Evolutionary conservation across 2,797 vertebrate species (phyloP), one percentile per base, ranked within the genome.

Genomic region (Malacoraja senta): DNA sequence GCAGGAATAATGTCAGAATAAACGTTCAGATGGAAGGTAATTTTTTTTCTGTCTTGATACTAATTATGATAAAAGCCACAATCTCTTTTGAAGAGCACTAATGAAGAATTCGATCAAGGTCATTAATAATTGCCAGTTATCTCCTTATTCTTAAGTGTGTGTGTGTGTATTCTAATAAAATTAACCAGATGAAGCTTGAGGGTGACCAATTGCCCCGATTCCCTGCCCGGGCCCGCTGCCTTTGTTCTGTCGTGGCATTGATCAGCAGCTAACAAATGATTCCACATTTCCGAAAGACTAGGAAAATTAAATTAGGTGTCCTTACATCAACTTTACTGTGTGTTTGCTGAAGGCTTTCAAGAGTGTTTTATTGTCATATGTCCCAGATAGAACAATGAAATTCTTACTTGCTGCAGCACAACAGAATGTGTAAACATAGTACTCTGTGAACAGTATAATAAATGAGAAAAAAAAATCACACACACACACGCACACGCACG

Each of bases 211-310:
- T 1, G 24, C 65, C 10, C 24, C 19, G 17, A 1, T 1, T 8
- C 81, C 12, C 26, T 15, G 3, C 53, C n/a, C 86, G 0, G n/a
- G 32, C 9, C 21, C 63, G 3, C 9, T 13, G 6, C 17, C 15
- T 19, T 63, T 88, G n/a, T 63, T 88, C n/a, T 0, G 32, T 65
- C 65, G 61, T 21, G 29, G 13, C 10, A n/a, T 91, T 72, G 90
- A 91, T 91, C 90, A 91, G 35, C 29, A 91, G 74, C 38, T 53
- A 91, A 38, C 88, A 91, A 65, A 19, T 53, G 21, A 44, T 38
- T 72, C 32, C 90, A 91, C 19, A 53, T 74, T 53, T 74, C 38
- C 29, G 90, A 53, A 8, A 29, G 38, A 53, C 44, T 10, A 74
- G 35, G 38, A 53, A 74, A 15, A 44, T 53, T 74, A 21, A 3